phyloP scores from a whole-genome alignment of 2,797 vertebrate species.

The Catostomus latipinnis region DNA sequence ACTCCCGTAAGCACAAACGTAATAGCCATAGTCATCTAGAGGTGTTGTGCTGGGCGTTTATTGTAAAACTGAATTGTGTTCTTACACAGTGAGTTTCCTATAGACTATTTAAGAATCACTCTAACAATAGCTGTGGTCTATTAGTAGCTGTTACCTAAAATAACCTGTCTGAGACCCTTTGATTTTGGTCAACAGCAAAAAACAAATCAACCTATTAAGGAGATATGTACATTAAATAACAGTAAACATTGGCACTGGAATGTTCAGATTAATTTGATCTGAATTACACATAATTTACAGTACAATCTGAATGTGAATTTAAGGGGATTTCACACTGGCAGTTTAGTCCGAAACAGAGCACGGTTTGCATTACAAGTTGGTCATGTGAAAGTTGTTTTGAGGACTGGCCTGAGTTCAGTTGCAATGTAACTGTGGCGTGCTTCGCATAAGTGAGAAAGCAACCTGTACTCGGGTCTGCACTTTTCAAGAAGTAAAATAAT shows the following conservation, averaged over 20 bases:
- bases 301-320: too few relatives aligned
- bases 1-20: conserved; percentile 41
- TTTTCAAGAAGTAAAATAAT: too few relatives aligned
- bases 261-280: neutral
- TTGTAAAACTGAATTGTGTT: conserved; percentile 46
- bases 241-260: neutral
- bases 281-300: neutral
- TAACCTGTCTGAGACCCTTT: conserved; percentile 43
- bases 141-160: conserved; percentile 11
- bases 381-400: too few relatives aligned
- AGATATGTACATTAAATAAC: neutral
- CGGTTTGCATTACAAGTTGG: too few relatives aligned
- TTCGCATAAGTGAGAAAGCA: too few relatives aligned
- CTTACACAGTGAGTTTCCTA: conserved; percentile 48
- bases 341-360: too few relatives aligned
- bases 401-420: too few relatives aligned
- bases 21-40: conserved; percentile 40
- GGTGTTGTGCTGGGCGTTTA: conserved; percentile 46
- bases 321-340: too few relatives aligned
- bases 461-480: too few relatives aligned
- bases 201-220: neutral
- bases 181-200: neutral
- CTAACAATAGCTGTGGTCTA: conserved; percentile 52
- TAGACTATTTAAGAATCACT: conserved; percentile 34
- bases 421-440: too few relatives aligned